phyloP scores from a whole-genome alignment of 1,140 invertebrate species.

The Tetranychus cinnabarinus region DNA sequence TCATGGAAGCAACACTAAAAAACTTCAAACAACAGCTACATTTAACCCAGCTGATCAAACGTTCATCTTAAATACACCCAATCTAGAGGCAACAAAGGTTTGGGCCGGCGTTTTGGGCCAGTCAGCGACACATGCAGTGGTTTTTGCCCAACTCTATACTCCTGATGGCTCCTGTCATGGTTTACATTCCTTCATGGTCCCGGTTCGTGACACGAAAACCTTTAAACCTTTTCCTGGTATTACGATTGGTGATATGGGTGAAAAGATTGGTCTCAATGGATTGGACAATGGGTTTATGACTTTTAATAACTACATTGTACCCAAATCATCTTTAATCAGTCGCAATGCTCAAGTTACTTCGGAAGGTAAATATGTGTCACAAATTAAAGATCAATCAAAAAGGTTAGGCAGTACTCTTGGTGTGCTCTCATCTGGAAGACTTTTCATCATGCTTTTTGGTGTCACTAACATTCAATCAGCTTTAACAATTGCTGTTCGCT shows the following conservation, averaged over 20 bases:
- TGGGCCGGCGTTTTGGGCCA: slow-evolving; percentile 76
- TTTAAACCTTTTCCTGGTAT: slow-evolving; percentile 45
- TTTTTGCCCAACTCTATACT: slow-evolving; percentile 63
- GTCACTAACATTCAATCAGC: slow-evolving; percentile 39
- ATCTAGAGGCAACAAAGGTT: slow-evolving; percentile 82
- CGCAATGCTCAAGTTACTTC: slow-evolving; percentile 59
- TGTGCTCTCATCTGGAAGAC: slow-evolving; percentile 59
- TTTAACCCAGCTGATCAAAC: slow-evolving; percentile 44
- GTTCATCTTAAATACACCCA: slow-evolving; percentile 72
- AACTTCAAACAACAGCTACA: slow-evolving; percentile 64
- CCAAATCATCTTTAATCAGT: slow-evolving; percentile 55
- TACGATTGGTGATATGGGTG: slow-evolving; percentile 59
- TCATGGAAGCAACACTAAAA: slow-evolving; percentile 79
- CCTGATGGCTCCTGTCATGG: slow-evolving; percentile 54
- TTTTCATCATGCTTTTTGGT: slow-evolving; percentile 40
- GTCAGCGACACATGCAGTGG: slow-evolving; percentile 48
- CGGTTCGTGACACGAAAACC: slow-evolving; percentile 48
- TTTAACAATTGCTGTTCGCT: slow-evolving; percentile 60
- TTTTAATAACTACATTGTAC: slow-evolving; percentile 62
- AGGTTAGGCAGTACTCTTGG: slow-evolving; percentile 26
- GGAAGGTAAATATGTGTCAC: slow-evolving; percentile 51
- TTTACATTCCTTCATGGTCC: slow-evolving; percentile 58
- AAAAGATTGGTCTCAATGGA: slow-evolving; percentile 64
- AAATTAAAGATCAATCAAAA: slow-evolving; percentile 6
- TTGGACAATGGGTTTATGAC: slow-evolving; percentile 73